phyloP scores from a whole-genome alignment of 2,888 invertebrate genomes.

The Spatulosminthurus flaviceps region DNA sequence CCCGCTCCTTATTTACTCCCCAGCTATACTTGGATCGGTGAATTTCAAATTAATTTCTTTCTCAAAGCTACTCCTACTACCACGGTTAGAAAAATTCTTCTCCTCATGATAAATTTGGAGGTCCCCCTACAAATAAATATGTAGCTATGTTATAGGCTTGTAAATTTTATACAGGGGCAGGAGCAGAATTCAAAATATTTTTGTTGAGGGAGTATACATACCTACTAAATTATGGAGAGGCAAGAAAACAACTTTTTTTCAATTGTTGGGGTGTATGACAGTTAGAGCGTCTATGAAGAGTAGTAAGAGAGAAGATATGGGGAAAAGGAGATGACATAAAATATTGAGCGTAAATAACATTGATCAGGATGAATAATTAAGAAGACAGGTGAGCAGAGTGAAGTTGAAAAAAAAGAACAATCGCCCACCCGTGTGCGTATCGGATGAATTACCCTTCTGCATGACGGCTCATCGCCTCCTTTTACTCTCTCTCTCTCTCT shows the following conservation, averaged over 20 bases:
- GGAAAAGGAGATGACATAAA: conserved; percentile 48
- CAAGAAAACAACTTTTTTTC: no score
- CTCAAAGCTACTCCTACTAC: no score
- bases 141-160: no score
- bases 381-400: conserved; percentile 53
- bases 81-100: no score
- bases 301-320: neutral
- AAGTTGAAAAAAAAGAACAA: conserved; percentile 50
- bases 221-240: no score
- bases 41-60: neutral
- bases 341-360: conserved; percentile 50
- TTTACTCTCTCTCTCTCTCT: no score
- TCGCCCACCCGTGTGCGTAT: conserved; percentile 63
- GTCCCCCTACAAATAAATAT: no score
- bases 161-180: no score
- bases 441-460: conserved; percentile 63
- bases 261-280: neutral
- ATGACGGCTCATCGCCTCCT: conserved; percentile 60
- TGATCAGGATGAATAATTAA: conserved; percentile 60
- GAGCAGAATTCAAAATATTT: no score
- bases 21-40: neutral
- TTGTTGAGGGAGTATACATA: no score
- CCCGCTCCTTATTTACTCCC: no score
- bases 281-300: neutral
- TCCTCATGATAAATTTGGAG: no score